phyloP scores from a whole-genome alignment of 2,113 vertebrate genomes.

The Hemichromis elongatus region DNA sequence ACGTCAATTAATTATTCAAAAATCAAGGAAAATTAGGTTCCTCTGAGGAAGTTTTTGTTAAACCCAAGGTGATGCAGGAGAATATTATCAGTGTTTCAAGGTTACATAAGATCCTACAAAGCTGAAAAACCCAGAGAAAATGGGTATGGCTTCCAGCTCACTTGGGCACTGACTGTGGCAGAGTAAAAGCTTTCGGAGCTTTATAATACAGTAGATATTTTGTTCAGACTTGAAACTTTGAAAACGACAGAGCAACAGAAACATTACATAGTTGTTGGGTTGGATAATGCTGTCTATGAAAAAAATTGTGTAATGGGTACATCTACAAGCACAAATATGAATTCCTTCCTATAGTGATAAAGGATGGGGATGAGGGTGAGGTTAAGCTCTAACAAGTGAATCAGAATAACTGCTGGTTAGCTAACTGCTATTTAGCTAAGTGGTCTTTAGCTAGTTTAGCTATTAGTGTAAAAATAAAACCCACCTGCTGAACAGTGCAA shows the following conservation, averaged over 20 bases:
- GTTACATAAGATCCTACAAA: neutral
- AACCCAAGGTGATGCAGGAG: neutral
- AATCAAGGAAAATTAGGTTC: neutral
- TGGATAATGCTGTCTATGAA: neutral
- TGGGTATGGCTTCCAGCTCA: neutral
- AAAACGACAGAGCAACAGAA: neutral
- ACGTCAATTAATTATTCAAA: neutral
- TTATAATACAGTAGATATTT: neutral
- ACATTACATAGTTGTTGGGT: neutral
- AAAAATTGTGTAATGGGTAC: neutral
- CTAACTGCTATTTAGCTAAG: too few relatives aligned
- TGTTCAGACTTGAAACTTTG: neutral
- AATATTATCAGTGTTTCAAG: neutral
- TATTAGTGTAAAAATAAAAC: too few relatives aligned
- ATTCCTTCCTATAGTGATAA: neutral
- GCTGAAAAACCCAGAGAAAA: neutral
- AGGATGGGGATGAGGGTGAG: too few relatives aligned
- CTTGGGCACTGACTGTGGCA: neutral
- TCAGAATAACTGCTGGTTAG: too few relatives aligned
- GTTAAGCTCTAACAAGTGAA: too few relatives aligned
- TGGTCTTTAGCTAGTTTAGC: too few relatives aligned
- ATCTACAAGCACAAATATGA: neutral
- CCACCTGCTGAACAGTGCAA: too few relatives aligned
- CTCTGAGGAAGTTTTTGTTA: neutral
- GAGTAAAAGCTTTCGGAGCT: neutral